These are phyloP conservation scores for Brachirus orientalis DNA, from an alignment of 2,113 vertebrate species.

Conservation along the genomic window DNA sequence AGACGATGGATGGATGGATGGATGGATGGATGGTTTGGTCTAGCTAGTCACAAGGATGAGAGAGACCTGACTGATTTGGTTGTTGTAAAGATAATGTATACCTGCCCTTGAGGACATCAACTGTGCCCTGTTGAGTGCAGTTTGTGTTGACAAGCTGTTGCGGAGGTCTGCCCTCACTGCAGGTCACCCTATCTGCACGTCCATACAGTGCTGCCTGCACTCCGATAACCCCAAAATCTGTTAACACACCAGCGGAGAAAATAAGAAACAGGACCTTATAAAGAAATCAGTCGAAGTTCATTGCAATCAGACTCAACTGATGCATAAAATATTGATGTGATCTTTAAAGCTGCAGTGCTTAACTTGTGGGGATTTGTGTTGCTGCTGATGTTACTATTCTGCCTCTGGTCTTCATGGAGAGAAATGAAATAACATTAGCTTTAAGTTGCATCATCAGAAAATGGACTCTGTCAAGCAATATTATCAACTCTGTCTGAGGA, in stretches of 20 bases:
- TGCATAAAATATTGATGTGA: not conserved
- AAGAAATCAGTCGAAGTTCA: not conserved
- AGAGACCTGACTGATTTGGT: too few species aligned
- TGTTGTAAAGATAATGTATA: not conserved
- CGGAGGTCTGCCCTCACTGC: constrained; percentile 14
- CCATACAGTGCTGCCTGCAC: constrained; percentile 44
- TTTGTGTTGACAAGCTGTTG: not conserved
- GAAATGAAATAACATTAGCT: too few species aligned
- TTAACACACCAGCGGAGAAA: not conserved
- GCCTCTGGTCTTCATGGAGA: too few species aligned
- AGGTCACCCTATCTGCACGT: constrained; percentile 23
- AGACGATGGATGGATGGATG: too few species aligned
- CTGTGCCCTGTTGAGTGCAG: not conserved
- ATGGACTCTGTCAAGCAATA: too few species aligned
- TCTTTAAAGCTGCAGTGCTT: too few species aligned
- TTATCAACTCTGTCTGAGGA: too few species aligned
- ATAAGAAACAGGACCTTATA: not conserved
- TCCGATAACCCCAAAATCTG: constrained; percentile 37
- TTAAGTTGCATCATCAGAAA: too few species aligned
- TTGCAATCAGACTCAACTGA: not conserved
- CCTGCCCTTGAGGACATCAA: constrained; percentile 19
- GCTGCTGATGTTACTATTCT: too few species aligned
- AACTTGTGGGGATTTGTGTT: too few species aligned
- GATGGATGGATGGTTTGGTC: too few species aligned
- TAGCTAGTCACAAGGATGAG: too few species aligned